Base-by-base conservation (phyloP, 2,113 vertebrate species). In the Perca schrenkii region DNA sequence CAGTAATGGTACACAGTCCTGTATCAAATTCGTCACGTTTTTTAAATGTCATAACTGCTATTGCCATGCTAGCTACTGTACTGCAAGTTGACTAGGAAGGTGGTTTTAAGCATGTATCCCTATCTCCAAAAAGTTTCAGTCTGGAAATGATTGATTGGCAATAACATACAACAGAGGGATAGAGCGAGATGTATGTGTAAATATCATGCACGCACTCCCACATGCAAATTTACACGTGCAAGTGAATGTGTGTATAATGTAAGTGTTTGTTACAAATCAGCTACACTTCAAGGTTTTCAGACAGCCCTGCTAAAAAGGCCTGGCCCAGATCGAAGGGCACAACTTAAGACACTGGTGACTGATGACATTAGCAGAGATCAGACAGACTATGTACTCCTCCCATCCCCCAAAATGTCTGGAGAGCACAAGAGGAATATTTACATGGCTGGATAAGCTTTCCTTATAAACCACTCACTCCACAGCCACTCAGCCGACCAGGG, bases 321-420 rank as follows among this genome's bases (percentile, higher is more conserved):
- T 19, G 65, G 58, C 40, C 19, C 60, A 53, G 47, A 68, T 73
- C 2, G 25, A 77, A 74, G 73, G 70, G 73, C 67, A 68, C 68
- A 75, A 71, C 57, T 73, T 71, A 54, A 81, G 82, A 85, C 77
- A 68, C 12, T 68, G 68, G 85, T 87, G 91, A 91, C 90, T 93
- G 87, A 91, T 90, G 92, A 88, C 88, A 93, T 86, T 86, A 84
- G 80, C 89, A 93, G 89, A 90, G 77, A 92, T 87, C 81, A 88
- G 84, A 77, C 88, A 61, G 74, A 85, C 77, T 80, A 43, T 31
- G 50, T 25, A 17, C 67, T 49, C 54, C 43, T 61, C 34, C 66
- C 74, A 36, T 65, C 76, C 81, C 82, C 74, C 61, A 80, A 49
- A 82, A 82, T 68, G 86, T 92, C 86, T 85, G 85, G 64, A 82